A percentile compares a stretch with the other conserved stretches of the same genome.
phyloP scores from a whole-genome alignment of 2,113 vertebrate genomes.

The Mionectes macconnelli region DNA sequence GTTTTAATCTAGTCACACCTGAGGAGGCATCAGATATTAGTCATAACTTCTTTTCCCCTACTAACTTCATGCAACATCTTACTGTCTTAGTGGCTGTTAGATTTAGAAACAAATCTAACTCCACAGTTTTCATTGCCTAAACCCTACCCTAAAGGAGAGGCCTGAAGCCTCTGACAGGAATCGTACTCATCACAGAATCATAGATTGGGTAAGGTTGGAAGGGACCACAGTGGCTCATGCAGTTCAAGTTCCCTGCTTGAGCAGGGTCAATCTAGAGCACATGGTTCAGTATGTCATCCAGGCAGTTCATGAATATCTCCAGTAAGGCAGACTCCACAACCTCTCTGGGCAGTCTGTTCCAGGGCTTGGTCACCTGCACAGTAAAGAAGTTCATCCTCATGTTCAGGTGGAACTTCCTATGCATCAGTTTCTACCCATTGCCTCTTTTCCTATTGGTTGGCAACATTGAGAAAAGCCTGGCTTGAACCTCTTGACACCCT shows the following conservation, averaged over 20 bases:
- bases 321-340: not conserved
- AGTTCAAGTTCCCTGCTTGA: not conserved
- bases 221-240: not conserved
- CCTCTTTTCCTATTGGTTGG: not conserved
- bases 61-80: not conserved
- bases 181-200: not conserved
- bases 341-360: not conserved
- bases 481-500: not conserved
- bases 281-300: no score
- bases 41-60: not conserved
- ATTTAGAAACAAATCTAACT: not conserved
- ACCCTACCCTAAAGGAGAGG: not conserved
- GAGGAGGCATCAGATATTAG: constrained; percentile 7
- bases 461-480: not conserved
- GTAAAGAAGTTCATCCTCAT: not conserved
- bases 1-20: constrained; percentile 6
- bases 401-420: not conserved
- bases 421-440: not conserved
- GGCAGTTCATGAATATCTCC: not conserved
- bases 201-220: not conserved
- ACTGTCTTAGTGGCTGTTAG: not conserved
- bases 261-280: not conserved
- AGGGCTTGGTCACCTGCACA: not conserved
- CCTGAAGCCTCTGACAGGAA: not conserved
- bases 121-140: not conserved